These are phyloP conservation scores for Aproaerema taeniolella DNA, from an alignment of 2,888 invertebrate genomes.

Conservation along the genomic window DNA sequence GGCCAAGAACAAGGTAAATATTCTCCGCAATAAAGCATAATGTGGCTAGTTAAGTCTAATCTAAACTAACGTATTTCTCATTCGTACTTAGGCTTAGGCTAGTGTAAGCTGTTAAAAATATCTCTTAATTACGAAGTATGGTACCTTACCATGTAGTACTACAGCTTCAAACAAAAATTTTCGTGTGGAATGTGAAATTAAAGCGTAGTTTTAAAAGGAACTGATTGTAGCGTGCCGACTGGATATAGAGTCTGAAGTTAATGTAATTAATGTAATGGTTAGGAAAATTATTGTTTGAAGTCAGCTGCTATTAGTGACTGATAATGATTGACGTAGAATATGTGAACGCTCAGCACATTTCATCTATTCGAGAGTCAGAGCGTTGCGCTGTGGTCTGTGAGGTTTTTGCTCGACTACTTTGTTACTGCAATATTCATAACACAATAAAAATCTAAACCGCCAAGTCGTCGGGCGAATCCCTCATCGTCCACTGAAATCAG, in stretches of 20 bases:
- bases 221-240: conserved; percentile 50
- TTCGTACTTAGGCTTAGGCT: conserved; percentile 55
- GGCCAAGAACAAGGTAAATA: no score
- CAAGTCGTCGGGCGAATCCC: no score
- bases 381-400: background rate
- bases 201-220: conserved; percentile 41
- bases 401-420: conserved; percentile 2
- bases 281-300: conserved; percentile 63
- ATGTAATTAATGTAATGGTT: conserved; percentile 31
- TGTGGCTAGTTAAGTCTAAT: conserved; percentile 15
- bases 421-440: no score
- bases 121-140: conserved; percentile 31
- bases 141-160: conserved; percentile 30
- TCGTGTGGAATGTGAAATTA: conserved; percentile 29
- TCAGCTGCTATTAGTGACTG: conserved; percentile 24
- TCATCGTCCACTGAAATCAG: background rate
- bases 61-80: conserved; percentile 48
- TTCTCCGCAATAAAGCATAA: background rate
- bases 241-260: conserved; percentile 57
- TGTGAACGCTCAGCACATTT: conserved; percentile 11
- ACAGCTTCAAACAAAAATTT: conserved; percentile 57
- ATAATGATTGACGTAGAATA: background rate
- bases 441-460: no score
- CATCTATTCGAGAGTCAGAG: conserved; percentile 2
- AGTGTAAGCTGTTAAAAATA: conserved; percentile 36